Percentiles rank a stretch among this genome's conserved stretches.
Conservation (phyloP, 2,797 vertebrate species). For the Neosilurus mollespiculum region DNA sequence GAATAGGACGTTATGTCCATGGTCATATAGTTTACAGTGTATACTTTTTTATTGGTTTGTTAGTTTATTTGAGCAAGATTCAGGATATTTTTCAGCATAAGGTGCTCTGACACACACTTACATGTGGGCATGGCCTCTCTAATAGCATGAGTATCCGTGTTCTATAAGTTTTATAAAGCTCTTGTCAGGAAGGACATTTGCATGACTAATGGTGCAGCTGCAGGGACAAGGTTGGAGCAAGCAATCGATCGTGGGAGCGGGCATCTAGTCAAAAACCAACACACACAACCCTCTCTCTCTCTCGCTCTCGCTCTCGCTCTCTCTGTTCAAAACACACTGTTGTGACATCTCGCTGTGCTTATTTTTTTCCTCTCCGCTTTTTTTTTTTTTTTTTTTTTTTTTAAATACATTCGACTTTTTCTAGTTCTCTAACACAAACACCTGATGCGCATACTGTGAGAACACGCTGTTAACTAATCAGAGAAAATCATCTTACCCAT, state of each 20-base stretch:
- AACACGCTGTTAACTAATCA: neutral
- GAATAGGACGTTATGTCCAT: too few relatives aligned
- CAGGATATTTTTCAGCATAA: neutral
- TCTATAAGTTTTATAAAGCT: slow-evolving; percentile 70
- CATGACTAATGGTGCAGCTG: slow-evolving; percentile 70
- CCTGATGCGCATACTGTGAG: neutral
- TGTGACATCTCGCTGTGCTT: neutral
- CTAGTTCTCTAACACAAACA: neutral
- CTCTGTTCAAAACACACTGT: neutral
- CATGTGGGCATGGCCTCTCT: neutral
- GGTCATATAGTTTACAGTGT: neutral
- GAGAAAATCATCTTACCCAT: too few relatives aligned
- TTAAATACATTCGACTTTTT: neutral
- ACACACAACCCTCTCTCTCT: slow-evolving; percentile 24
- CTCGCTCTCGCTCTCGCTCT: slow-evolving; percentile 8
- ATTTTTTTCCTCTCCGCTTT: neutral
- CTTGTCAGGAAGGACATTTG: slow-evolving; percentile 70
- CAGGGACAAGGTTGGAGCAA: slow-evolving; percentile 47
- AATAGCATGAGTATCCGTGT: neutral
- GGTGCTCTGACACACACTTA: neutral
- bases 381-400: neutral
- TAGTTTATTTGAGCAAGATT: neutral
- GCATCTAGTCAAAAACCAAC: slow-evolving; percentile 30
- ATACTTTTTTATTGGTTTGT: neutral
- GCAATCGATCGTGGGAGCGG: slow-evolving; percentile 48